A percentile compares a stretch with the other conserved stretches of the same genome.
Evolutionary conservation across 37 sponge, comb jelly and placozoan genomes (phyloP).

Genomic region (Spongia lamella): DNA sequence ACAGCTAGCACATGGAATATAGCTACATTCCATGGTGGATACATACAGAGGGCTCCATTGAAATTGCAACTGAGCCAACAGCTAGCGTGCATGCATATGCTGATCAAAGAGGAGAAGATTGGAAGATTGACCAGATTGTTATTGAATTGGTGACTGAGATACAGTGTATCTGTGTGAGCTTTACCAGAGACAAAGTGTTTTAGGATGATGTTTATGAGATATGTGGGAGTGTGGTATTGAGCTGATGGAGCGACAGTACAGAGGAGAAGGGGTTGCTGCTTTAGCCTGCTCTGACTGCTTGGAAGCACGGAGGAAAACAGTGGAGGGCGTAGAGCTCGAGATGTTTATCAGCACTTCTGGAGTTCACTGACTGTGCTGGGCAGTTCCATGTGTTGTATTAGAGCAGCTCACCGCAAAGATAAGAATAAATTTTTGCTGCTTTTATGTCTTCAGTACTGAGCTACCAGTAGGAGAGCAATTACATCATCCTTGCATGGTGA

Average conservation of each 20-base stretch:
- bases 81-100: too few relatives aligned
- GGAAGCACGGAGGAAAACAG: constrained; percentile 25
- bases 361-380: neutral
- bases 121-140: constrained; percentile 13
- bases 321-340: constrained; percentile 63
- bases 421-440: constrained; percentile 8
- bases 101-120: constrained; percentile 1
- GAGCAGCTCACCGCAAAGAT: constrained; percentile 1
- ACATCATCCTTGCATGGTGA: constrained; percentile 18
- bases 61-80: too few relatives aligned
- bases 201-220: constrained; percentile 24
- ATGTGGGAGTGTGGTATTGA: constrained; percentile 24
- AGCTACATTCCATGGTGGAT: too few relatives aligned
- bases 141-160: neutral
- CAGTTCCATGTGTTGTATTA: constrained; percentile 4
- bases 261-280: constrained; percentile 55
- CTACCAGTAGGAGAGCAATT: constrained; percentile 18
- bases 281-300: constrained; percentile 32
- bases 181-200: constrained; percentile 31
- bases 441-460: constrained; percentile 12
- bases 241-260: constrained; percentile 22
- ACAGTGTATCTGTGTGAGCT: neutral
- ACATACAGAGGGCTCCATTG: too few relatives aligned
- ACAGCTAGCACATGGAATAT: neutral
- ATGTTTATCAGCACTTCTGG: neutral